Base-by-base conservation (phyloP, 2,888 invertebrate genomes). In the Acrobasis repandana region DNA sequence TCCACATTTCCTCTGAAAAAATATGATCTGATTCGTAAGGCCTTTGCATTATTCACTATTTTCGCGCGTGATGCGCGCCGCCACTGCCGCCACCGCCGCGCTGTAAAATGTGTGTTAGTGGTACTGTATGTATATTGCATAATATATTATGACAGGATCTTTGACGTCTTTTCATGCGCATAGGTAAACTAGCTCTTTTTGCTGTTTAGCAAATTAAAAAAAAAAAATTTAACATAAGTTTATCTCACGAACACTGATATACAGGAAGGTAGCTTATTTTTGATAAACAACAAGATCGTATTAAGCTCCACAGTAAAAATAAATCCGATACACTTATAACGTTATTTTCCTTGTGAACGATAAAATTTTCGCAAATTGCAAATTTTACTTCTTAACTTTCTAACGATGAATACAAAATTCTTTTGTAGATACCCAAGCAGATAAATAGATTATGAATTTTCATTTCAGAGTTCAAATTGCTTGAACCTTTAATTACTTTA, bases 1-100 rank as follows among this genome's bases (percentile, higher is more conserved):
- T 90, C 85, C 83, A 87, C 87, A 87, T 87, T 79, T 83, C 80
- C 80, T 81, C 74, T 79, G 80, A 85, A 86, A 88, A 88, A 85
- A 84, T 84, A 83, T 84, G 84, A 88, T 88, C 81, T 79, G 83
- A 85, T 85, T 80, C 82, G 78, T 82, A 80, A 79, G 75, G 77
- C 76, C 77, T 83, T 81, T 85, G 80, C 82, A 86, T 86, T 86
- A 86, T 86, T 86, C 85, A 85, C 84, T 76, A 80, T 83, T 85
- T 82, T 76, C 74, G 76, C 68, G 72, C n/a, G n/a, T n/a, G 72
- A 76, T 74, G 74, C 73, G 76, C 75, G 74, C 70, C 69, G 70
- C 61, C 56, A 54, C 60, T 57, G 57, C 57, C 58, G 57, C 61
- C 56, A 54, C 60, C 58, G 57, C 57, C 58, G 57, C 57, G 58